A percentile compares a stretch with the other conserved stretches of the same genome.
Evolutionary conservation across 2,888 invertebrate species (phyloP).

Genomic region (Temnothorax unifasciatus): DNA sequence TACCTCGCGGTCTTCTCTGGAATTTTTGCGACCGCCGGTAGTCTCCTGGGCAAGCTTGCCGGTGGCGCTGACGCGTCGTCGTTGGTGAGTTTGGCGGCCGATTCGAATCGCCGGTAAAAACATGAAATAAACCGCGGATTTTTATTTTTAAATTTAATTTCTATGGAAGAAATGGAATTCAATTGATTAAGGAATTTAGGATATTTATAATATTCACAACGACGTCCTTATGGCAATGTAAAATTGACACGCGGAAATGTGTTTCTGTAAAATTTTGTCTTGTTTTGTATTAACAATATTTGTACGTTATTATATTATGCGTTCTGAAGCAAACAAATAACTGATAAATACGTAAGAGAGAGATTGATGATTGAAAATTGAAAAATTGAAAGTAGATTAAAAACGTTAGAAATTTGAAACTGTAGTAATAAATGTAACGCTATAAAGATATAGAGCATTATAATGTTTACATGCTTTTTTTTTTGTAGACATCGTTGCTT

Average conservation of each 20-base stretch:
- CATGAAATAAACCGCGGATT: background rate
- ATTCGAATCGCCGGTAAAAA: conserved; percentile 44
- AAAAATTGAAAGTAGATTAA: background rate
- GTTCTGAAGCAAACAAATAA: background rate
- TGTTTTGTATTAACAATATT: background rate
- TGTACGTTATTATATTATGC: background rate
- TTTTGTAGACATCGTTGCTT: conserved; percentile 73
- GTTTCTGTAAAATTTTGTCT: background rate
- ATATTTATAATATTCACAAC: background rate
- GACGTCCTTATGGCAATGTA: background rate
- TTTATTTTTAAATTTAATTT: background rate
- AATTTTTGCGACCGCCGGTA: conserved; percentile 89
- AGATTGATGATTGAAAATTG: background rate
- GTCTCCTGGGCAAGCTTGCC: conserved; percentile 89
- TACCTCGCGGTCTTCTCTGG: conserved; percentile 88
- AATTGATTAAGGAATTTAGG: background rate
- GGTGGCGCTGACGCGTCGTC: conserved; percentile 82
- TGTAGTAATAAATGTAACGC: too few species aligned
- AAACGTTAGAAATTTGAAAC: background rate
- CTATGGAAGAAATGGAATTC: background rate
- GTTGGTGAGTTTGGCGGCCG: conserved; percentile 75
- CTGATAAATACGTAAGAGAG: background rate
- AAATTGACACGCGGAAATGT: background rate
- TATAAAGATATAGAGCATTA: background rate
- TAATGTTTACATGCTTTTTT: conserved; percentile 21